Conservation (phyloP, 1,140 invertebrate species). For the Leptinotarsa lineolata region DNA sequence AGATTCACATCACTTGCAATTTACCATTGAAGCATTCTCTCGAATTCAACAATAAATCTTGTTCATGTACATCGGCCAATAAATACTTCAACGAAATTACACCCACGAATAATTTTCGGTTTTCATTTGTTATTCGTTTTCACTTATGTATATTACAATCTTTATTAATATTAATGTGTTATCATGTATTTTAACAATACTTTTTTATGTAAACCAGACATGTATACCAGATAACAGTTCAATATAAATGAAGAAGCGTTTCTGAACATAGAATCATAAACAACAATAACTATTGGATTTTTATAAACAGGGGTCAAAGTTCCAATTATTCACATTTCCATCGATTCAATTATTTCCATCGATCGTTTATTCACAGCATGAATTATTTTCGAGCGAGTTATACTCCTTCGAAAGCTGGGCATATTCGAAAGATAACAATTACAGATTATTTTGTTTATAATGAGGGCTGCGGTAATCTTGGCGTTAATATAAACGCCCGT, state of each 20-base stretch:
- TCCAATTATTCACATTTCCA: conserved; percentile 1
- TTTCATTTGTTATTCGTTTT: conserved; percentile 4
- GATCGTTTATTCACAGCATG: too few relatives aligned
- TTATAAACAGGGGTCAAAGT: conserved; percentile 8
- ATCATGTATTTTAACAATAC: conserved; percentile 1
- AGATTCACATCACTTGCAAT: too few relatives aligned
- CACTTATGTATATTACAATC: not conserved
- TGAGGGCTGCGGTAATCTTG: too few relatives aligned
- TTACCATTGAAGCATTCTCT: not conserved
- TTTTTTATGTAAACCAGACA: conserved; percentile 3
- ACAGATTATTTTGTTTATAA: too few relatives aligned
- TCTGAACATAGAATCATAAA: not conserved
- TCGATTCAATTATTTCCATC: not conserved
- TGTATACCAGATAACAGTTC: conserved; percentile 1
- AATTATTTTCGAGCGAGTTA: too few relatives aligned
- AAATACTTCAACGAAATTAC: not conserved
- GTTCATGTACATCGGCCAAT: not conserved
- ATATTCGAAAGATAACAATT: too few relatives aligned
- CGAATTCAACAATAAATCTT: not conserved
- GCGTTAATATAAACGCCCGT: too few relatives aligned
- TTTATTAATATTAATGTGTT: conserved; percentile 6
- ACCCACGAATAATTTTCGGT: conserved; percentile 1
- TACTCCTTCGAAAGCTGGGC: too few relatives aligned
- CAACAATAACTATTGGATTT: conserved; percentile 2
- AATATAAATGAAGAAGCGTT: conserved; percentile 1